Evolutionary conservation across 1,140 invertebrate genomes (phyloP), one percentile per base, ranked within the genome.

Genomic region (Drosophila nebulosa): DNA sequence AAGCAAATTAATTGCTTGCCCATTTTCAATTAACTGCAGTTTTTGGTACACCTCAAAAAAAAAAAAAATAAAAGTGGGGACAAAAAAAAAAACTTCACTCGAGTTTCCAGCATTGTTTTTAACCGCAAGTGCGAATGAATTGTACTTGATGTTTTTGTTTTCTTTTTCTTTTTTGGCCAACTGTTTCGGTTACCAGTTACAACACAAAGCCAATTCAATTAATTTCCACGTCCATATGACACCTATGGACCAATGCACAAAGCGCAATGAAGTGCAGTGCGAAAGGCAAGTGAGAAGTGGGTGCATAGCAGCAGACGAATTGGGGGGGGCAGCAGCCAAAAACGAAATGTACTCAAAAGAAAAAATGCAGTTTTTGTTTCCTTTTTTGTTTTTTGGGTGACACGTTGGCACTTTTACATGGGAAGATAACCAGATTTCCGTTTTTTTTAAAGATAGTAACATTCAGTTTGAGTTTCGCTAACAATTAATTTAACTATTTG

Each of bases 1-100:
- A 86, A 81, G 81, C 83, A 88, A 81, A 86, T 86, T 86, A 86
- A 86, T 86, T 86, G 81, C 81, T 75, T 86, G 78, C 70, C 81
- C 81, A 78, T 64, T 86, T 86, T 88, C 81, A 86, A 86, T 86
- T 86, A 86, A 86, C 78, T 86, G 70, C 83, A 74, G 58, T 63
- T 67, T 61, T 70, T 58, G 69, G 50, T 50, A 32, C 46, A 50
- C 57, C 57, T 67, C 39, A 21, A 74, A 62, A 53, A 42, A 6
- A 1, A 16, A 42, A 16, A 9, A 7, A 42, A 16, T 9, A 18
- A 18, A 18, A 32, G 24, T n/a, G 24, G 4, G 24, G 10, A 12
- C 36, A 3, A 16, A 14, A 39, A 12, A 35, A 51, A 36, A 27
- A 14, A 68, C 67, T 79, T 76, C 62, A 75, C 72, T 79, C 70